Base-by-base conservation (phyloP, 1,140 invertebrate genomes). In the Gonatopus flavifemur region DNA sequence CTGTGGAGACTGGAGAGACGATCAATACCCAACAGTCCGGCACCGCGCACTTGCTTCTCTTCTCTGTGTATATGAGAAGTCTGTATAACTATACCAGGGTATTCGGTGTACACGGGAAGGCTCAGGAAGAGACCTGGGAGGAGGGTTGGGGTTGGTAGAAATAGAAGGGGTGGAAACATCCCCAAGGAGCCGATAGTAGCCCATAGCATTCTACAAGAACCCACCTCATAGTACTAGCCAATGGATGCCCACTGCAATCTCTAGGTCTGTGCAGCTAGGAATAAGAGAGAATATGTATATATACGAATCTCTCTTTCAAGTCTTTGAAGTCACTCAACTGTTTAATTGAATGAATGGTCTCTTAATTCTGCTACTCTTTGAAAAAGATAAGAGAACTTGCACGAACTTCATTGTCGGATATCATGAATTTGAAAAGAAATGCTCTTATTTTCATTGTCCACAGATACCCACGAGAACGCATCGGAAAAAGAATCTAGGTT, bases 101-200 rank as follows among this genome's bases (percentile, higher is more conserved):
- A 64, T 66, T 69, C 58, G 64, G 64, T 64, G 61, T 69, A 65
- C 50, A 62, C 43, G 59, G 58, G 52, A 58, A 64, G 51, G 59
- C n/a, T n/a, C n/a, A n/a, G n/a, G n/a, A n/a, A n/a, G n/a, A n/a
- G n/a, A n/a, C n/a, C n/a, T n/a, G n/a, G n/a, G n/a, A n/a, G n/a
- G n/a, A n/a, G n/a, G n/a, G 65, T 57, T 57, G 49, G 60, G 67
- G 63, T 58, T 58, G 59, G 50, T 64, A 63, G 69, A 65, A 72
- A 69, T 71, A n/a, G n/a, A n/a, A 71, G 70, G 67, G 64, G 67
- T 66, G 66, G 70, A 67, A 70, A 62, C 66, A 72, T 72, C 69
- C 70, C 70, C 67, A 70, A 71, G 70, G 64, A 72, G 61, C 67
- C 64, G 70, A 72, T 72, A 71, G 67, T 64, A 56, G 57, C 55